Percentiles rank a stretch among this genome's conserved stretches.
Conservation (phyloP, 2,113 vertebrate species). For the Anguilla japonica region DNA sequence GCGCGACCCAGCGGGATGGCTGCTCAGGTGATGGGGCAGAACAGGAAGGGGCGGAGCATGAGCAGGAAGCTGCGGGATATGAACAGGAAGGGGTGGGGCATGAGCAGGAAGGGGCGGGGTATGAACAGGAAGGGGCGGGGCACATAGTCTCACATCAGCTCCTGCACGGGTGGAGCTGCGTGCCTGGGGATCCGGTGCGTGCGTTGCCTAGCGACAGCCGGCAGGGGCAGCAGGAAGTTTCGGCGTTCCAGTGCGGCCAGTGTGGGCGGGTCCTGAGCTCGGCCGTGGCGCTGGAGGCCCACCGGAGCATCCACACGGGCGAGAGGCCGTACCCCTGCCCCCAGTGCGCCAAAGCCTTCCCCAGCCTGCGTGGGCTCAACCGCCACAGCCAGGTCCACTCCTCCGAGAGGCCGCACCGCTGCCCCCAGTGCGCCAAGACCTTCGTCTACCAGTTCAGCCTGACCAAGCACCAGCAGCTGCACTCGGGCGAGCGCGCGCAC, state of each 20-base stretch:
- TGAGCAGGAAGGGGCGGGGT: too few species aligned
- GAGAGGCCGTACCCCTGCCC: slow-evolving; percentile 14
- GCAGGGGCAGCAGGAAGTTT: neutral
- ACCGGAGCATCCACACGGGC: slow-evolving; percentile 14
- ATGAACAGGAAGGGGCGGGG: too few species aligned
- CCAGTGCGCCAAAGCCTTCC: slow-evolving; percentile 11
- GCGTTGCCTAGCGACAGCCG: neutral
- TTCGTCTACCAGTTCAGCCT: slow-evolving; percentile 22
- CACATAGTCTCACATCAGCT: neutral
- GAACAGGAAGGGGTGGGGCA: too few species aligned
- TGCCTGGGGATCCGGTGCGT: neutral
- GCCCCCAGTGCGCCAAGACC: slow-evolving; percentile 16
- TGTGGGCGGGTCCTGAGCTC: slow-evolving; percentile 17
- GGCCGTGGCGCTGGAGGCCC: neutral
- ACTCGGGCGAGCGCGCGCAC: slow-evolving; percentile 6
- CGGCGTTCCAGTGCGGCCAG: neutral
- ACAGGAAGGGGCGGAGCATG: too few species aligned
- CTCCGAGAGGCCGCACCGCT: neutral
- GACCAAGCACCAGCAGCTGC: slow-evolving; percentile 14
- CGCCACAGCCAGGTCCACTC: slow-evolving; percentile 11
- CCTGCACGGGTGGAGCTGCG: neutral
- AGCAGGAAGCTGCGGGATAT: too few species aligned
- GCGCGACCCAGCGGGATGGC: neutral
- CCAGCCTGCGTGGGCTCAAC: slow-evolving; percentile 8
- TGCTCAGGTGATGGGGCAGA: too few species aligned